Evolutionary conservation across 2,797 vertebrate genomes (phyloP).

Genomic region (Channallabes apus): DNA sequence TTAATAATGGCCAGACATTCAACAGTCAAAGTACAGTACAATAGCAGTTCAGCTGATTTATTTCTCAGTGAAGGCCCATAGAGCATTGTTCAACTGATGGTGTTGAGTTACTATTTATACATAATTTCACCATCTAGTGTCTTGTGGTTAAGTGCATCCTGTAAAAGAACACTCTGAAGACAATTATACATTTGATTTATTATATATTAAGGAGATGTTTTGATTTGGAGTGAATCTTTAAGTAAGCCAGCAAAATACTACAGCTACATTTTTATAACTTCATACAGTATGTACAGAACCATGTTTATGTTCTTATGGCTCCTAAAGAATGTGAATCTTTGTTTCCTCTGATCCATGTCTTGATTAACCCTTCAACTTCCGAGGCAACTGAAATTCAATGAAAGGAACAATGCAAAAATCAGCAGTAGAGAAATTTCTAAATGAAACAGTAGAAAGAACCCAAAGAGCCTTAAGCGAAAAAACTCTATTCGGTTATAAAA

Average conservation of each 20-base stretch:
- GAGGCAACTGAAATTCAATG: slow-evolving; percentile 32
- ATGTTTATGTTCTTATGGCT: background rate
- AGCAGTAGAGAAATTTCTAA: background rate
- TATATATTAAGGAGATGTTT: background rate
- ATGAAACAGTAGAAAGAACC: background rate
- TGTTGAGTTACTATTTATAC: too few relatives aligned
- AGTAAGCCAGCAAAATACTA: background rate
- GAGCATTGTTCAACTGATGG: too few relatives aligned
- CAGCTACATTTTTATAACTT: background rate
- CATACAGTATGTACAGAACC: background rate
- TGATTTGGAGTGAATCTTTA: background rate
- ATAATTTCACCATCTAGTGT: too few relatives aligned
- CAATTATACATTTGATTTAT: background rate
- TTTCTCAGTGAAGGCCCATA: too few relatives aligned
- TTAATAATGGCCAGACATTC: too few relatives aligned
- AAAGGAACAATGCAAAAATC: slow-evolving; percentile 1
- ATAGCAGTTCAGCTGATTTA: too few relatives aligned
- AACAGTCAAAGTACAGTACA: too few relatives aligned
- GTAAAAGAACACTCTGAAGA: background rate
- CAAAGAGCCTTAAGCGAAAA: slow-evolving; percentile 5
- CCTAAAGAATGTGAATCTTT: slow-evolving; percentile 7
- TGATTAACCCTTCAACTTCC: slow-evolving; percentile 26
- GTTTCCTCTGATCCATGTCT: slow-evolving; percentile 29
- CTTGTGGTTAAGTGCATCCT: too few relatives aligned
- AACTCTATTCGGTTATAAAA: background rate